Conservation (phyloP, 2,113 vertebrate species). For the Seriola rivoliana region DNA sequence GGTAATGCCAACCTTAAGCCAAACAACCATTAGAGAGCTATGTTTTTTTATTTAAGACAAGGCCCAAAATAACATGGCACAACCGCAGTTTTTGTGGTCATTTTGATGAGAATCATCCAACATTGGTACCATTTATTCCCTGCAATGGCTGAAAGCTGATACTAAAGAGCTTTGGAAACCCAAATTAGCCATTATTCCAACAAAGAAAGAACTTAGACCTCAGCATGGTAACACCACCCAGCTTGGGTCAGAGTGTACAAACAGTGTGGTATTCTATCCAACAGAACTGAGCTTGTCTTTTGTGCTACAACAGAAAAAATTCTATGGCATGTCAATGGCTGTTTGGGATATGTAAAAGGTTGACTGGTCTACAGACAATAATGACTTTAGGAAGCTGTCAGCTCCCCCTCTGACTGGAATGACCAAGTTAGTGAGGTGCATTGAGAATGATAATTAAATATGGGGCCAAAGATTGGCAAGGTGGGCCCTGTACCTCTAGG, state of each 20-base stretch:
- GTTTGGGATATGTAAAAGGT: constrained; percentile 49
- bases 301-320: constrained; percentile 42
- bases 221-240: constrained; percentile 57
- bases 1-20: constrained; percentile 45
- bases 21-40: constrained; percentile 46
- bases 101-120: constrained; percentile 59
- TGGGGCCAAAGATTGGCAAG: constrained; percentile 68
- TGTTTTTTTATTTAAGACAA: constrained; percentile 62
- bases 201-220: constrained; percentile 60
- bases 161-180: constrained; percentile 52
- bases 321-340: constrained; percentile 50
- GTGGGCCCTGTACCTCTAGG: constrained; percentile 80
- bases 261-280: constrained; percentile 64
- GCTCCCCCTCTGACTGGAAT: constrained; percentile 62
- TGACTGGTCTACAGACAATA: constrained; percentile 52
- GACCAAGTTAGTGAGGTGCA: constrained; percentile 69
- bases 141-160: constrained; percentile 65
- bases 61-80: constrained; percentile 46
- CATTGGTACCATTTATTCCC: constrained; percentile 56
- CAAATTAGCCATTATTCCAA: constrained; percentile 58
- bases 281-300: constrained; percentile 45
- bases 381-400: constrained; percentile 63
- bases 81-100: constrained; percentile 58
- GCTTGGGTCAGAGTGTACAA: constrained; percentile 45
- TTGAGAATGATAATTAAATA: constrained; percentile 81